These are phyloP conservation scores for Sandelia bainsii DNA, from an alignment of 2,797 vertebrate genomes.

Conservation along the genomic window DNA sequence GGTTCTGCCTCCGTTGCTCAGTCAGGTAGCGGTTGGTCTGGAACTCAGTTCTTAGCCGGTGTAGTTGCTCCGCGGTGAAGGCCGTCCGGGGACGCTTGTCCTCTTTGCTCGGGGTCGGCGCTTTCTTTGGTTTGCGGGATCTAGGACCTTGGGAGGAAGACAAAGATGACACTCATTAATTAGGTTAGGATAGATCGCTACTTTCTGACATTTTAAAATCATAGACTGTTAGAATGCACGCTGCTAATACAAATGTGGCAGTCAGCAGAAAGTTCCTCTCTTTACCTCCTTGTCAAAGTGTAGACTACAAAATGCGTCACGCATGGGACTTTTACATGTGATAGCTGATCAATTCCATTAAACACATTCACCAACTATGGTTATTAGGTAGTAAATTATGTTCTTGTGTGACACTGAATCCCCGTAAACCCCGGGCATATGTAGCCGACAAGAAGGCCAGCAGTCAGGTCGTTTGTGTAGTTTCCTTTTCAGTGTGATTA, in stretches of 20 bases:
- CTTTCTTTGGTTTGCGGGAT: slow-evolving; percentile 95
- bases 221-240: too few species aligned
- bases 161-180: background rate
- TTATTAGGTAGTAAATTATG: too few species aligned
- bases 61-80: slow-evolving; percentile 91
- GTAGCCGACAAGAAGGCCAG: too few species aligned
- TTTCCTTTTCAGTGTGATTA: too few species aligned
- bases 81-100: slow-evolving; percentile 94
- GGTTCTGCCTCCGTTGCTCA: slow-evolving; percentile 89
- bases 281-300: background rate
- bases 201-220: background rate
- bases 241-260: background rate
- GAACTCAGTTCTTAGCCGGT: slow-evolving; percentile 90
- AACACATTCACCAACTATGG: background rate
- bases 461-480: too few species aligned
- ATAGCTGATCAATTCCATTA: too few species aligned
- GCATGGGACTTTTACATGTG: background rate
- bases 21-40: slow-evolving; percentile 93
- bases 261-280: background rate
- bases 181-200: background rate
- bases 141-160: slow-evolving; percentile 86
- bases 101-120: slow-evolving; percentile 82
- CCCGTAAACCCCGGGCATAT: too few species aligned
- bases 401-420: too few species aligned
- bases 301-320: background rate